Percentiles rank a stretch among this genome's conserved stretches.
These are phyloP conservation scores for Chloebia gouldiae DNA, from an alignment of 2,113 vertebrate species.

Conservation along the genomic window DNA sequence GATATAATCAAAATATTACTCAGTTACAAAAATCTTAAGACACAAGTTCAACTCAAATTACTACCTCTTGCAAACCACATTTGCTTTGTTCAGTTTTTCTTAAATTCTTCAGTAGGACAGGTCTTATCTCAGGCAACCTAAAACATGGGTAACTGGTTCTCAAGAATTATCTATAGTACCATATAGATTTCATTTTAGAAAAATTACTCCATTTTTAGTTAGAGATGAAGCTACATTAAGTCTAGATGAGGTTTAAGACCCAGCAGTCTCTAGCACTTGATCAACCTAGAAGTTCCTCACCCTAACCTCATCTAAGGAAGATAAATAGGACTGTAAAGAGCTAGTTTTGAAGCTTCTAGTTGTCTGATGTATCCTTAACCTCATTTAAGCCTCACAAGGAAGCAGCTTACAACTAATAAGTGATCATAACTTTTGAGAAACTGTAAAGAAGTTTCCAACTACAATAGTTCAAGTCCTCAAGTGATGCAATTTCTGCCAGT, in stretches of 20 bases:
- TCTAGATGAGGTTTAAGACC: background rate
- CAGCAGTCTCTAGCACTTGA: background rate
- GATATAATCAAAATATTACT: background rate
- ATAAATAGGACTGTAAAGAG: background rate
- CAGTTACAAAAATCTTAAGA: background rate
- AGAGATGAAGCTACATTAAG: background rate
- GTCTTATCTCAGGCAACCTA: background rate
- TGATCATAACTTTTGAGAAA: background rate
- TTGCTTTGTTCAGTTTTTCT: background rate
- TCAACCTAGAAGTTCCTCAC: background rate
- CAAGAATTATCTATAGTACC: background rate
- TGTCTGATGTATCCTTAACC: background rate
- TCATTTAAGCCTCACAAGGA: background rate
- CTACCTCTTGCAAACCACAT: background rate
- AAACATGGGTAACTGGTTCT: background rate
- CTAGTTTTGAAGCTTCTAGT: background rate
- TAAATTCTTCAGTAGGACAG: background rate
- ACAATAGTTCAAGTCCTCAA: background rate
- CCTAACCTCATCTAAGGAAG: background rate
- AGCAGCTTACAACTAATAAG: background rate
- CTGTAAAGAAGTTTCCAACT: background rate
- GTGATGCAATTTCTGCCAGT: background rate
- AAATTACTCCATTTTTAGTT: background rate
- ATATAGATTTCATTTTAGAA: background rate
- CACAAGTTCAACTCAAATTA: background rate